Conservation (phyloP, 2,113 vertebrate species). For the Spheniscus mendiculus region DNA sequence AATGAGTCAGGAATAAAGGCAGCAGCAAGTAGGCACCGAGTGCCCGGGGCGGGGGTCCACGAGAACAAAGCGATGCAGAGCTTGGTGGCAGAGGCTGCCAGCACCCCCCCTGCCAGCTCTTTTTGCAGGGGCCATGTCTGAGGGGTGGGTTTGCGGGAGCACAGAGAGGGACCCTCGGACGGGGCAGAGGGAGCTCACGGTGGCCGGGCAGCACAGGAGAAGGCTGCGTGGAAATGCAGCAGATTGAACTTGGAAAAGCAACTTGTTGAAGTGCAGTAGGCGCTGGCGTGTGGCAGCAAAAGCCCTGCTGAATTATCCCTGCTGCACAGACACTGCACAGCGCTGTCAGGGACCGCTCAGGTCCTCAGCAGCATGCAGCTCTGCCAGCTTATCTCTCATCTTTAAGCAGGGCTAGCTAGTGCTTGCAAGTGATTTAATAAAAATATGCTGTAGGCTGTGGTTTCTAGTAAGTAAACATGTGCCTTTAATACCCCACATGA, state of each 20-base stretch:
- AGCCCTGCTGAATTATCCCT: neutral
- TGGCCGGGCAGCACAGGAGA: neutral
- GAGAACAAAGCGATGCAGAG: rapidly evolving
- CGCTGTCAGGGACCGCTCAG: neutral
- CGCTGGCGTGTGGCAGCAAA: neutral
- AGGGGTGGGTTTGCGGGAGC: neutral
- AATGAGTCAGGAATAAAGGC: slow-evolving; percentile 31
- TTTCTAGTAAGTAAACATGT: slow-evolving; percentile 29
- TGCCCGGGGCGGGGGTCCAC: rapidly evolving
- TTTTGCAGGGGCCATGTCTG: neutral
- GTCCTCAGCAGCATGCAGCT: neutral
- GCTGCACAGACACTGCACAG: neutral
- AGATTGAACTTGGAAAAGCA: neutral
- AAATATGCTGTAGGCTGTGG: slow-evolving; percentile 49
- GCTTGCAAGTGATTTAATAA: slow-evolving; percentile 48
- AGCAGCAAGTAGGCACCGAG: rapidly evolving
- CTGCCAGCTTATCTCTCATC: slow-evolving; percentile 60
- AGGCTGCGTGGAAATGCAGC: neutral
- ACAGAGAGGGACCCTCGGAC: neutral
- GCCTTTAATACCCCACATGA: neutral
- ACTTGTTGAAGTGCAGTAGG: rapidly evolving
- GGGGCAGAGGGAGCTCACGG: neutral
- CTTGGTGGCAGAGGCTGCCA: neutral
- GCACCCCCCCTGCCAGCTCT: neutral
- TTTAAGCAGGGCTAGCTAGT: slow-evolving; percentile 49